These are phyloP conservation scores for Zaprionus vittiger DNA, from an alignment of 1,140 invertebrate species.

Conservation along the genomic window DNA sequence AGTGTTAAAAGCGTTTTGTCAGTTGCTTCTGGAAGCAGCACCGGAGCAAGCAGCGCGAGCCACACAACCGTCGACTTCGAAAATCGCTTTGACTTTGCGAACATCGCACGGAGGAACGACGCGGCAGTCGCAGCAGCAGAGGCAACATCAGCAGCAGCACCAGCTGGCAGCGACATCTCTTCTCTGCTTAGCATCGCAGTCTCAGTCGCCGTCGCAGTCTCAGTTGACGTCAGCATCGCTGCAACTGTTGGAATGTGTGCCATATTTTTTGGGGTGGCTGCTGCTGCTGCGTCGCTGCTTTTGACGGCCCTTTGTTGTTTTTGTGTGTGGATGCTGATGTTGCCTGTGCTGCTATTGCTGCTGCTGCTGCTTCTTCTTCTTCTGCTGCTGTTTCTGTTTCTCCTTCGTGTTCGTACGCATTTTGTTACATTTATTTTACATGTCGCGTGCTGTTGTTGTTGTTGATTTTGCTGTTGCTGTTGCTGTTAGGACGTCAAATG, in stretches of 20 bases:
- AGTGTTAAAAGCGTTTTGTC: slow-evolving; percentile 60
- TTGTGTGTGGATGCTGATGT: slow-evolving; percentile 31
- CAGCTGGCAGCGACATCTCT: slow-evolving; percentile 34
- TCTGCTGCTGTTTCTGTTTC: slow-evolving; percentile 21
- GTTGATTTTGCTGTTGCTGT: slow-evolving; percentile 24
- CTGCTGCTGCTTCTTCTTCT: not conserved
- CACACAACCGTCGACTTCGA: slow-evolving; percentile 83
- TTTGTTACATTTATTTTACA: slow-evolving; percentile 70
- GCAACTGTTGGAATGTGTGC: slow-evolving; percentile 81
- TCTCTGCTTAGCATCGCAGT: slow-evolving; percentile 50
- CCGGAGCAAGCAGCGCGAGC: slow-evolving; percentile 59
- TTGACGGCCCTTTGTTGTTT: slow-evolving; percentile 54
- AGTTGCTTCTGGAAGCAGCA: slow-evolving; percentile 59
- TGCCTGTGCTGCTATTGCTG: slow-evolving; percentile 21
- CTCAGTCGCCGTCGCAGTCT: slow-evolving; percentile 43
- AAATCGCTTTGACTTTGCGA: slow-evolving; percentile 80
- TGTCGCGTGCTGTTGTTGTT: slow-evolving; percentile 47
- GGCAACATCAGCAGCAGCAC: slow-evolving; percentile 20
- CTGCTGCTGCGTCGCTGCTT: slow-evolving; percentile 26
- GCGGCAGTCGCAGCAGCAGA: slow-evolving; percentile 38
- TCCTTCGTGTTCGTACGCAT: slow-evolving; percentile 48
- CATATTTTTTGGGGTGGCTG: slow-evolving; percentile 72
- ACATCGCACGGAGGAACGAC: slow-evolving; percentile 25
- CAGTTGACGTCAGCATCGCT: slow-evolving; percentile 51
- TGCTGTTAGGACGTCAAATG: slow-evolving; percentile 58